Evolutionary conservation across 2,113 vertebrate genomes (phyloP).

Genomic region (Apistogramma diplotaenia): DNA sequence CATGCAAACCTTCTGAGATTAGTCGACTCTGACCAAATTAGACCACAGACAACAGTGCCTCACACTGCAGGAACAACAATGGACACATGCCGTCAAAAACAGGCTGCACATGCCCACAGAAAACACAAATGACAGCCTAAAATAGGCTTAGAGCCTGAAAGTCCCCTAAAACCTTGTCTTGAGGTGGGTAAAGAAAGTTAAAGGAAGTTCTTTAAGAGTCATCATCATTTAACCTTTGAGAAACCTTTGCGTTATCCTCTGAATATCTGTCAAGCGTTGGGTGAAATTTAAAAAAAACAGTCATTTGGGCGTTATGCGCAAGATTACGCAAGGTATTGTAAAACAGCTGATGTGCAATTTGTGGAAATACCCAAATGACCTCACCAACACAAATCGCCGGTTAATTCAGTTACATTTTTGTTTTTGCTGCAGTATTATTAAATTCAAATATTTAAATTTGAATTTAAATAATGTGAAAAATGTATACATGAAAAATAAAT

Average conservation of each 20-base stretch:
- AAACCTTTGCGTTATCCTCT: conserved; percentile 58
- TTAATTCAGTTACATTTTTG: not conserved
- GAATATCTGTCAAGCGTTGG: conserved; percentile 1
- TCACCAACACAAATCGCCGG: not conserved
- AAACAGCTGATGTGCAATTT: not conserved
- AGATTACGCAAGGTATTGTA: not conserved
- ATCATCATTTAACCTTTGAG: conserved; percentile 3
- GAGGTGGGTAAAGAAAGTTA: conserved; percentile 55
- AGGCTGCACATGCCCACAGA: conserved; percentile 34
- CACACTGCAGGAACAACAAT: conserved; percentile 57
- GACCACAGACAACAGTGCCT: conserved; percentile 41
- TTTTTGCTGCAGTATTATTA: not conserved
- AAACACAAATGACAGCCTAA: conserved; percentile 61
- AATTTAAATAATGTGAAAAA: not conserved
- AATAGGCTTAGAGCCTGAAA: conserved; percentile 62
- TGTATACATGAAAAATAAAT: too few relatives aligned
- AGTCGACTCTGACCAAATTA: conserved; percentile 54
- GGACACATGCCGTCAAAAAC: conserved; percentile 58
- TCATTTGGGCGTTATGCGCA: not conserved
- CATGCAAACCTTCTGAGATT: conserved; percentile 41
- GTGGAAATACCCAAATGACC: not conserved
- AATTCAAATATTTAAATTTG: not conserved
- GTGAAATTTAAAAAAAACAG: conserved; percentile 2
- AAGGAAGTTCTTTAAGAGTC: conserved; percentile 61
- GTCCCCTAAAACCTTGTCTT: conserved; percentile 67